Percentiles rank a stretch among this genome's conserved stretches.
Evolutionary conservation across 2,113 vertebrate genomes (phyloP).

Genomic region (Caloenas nicobarica): DNA sequence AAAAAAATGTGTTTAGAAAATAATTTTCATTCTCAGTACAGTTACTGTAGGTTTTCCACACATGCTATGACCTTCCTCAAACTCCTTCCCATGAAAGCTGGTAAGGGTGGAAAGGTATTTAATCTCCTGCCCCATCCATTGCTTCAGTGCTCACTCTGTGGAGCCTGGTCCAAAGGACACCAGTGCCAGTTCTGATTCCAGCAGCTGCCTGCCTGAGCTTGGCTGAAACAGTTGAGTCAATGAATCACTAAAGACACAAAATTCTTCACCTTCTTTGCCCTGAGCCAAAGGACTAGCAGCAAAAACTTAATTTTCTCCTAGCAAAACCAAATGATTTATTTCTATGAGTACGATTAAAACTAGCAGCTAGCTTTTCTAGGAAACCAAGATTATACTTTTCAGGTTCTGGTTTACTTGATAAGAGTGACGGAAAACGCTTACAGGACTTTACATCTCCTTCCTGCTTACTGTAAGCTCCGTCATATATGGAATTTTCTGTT

Average conservation of each 20-base stretch:
- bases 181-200: background rate
- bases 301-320: background rate
- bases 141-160: background rate
- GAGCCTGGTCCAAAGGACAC: background rate
- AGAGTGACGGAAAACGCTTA: background rate
- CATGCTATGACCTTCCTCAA: background rate
- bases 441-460: background rate
- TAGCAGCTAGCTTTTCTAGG: background rate
- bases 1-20: rapidly evolving
- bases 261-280: background rate
- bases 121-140: background rate
- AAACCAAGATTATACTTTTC: background rate
- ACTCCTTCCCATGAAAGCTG: background rate
- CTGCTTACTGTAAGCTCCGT: background rate
- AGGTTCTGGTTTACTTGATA: background rate
- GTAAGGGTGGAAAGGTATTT: background rate
- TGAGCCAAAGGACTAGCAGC: background rate
- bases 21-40: background rate
- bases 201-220: background rate
- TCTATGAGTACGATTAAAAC: background rate
- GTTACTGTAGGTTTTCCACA: background rate
- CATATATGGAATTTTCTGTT: background rate
- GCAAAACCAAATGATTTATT: background rate
- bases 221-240: background rate
- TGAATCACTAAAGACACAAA: background rate